Evolutionary conservation across 2,888 invertebrate species (phyloP).

Genomic region (Eilema depressum): DNA sequence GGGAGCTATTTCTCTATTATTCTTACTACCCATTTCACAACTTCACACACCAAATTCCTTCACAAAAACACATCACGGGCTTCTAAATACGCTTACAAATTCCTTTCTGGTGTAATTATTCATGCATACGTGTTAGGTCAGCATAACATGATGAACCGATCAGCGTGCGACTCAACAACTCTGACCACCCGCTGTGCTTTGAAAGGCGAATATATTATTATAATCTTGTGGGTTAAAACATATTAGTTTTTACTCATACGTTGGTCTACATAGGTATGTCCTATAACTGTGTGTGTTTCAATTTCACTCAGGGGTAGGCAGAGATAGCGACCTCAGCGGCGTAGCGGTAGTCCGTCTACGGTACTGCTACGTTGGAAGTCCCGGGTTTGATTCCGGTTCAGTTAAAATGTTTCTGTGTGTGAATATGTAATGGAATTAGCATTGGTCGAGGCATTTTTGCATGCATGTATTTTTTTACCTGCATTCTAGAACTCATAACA

Average conservation of each 20-base stretch:
- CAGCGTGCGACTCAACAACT: constrained; percentile 33
- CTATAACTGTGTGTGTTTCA: too few relatives aligned
- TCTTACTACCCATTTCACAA: background rate
- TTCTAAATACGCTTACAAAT: constrained; percentile 18
- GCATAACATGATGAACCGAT: constrained; percentile 40
- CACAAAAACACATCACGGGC: background rate
- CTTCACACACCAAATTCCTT: background rate
- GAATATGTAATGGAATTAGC: too few relatives aligned
- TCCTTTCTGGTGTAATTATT: constrained; percentile 18
- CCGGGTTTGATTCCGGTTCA: too few relatives aligned
- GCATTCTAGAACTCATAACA: too few relatives aligned
- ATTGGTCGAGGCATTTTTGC: too few relatives aligned
- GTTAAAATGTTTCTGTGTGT: too few relatives aligned
- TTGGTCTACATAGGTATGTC: too few relatives aligned
- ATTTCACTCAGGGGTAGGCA: background rate
- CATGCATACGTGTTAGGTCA: constrained; percentile 14
- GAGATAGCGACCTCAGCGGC: too few relatives aligned
- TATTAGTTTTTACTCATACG: background rate
- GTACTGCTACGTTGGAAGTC: too few relatives aligned
- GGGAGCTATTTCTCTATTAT: too few relatives aligned
- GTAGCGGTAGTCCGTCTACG: too few relatives aligned
- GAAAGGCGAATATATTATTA: constrained; percentile 15
- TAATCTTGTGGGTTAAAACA: background rate
- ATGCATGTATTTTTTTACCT: too few relatives aligned
- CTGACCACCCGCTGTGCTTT: constrained; percentile 48